These are phyloP conservation scores for Pantala flavescens DNA, from an alignment of 1,140 invertebrate genomes.

Conservation along the genomic window DNA sequence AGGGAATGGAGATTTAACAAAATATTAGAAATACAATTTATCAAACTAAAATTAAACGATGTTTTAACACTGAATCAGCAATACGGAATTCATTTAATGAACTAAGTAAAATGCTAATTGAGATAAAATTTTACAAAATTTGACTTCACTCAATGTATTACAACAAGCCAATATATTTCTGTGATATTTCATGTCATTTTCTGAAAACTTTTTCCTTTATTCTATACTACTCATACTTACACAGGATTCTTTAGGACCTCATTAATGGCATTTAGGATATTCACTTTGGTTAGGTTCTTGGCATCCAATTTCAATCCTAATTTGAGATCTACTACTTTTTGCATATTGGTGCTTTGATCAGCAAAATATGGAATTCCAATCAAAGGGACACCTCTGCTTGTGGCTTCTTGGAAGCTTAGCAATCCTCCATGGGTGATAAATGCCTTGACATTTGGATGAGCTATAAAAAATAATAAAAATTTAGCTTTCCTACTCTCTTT, in stretches of 20 bases:
- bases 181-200: no score
- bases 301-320: conserved; percentile 26
- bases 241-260: conserved; percentile 19
- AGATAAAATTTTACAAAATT: no score
- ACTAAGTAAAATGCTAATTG: no score
- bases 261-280: conserved; percentile 14
- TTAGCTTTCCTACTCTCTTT: background rate
- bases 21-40: background rate
- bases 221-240: conserved; percentile 11
- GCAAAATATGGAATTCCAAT: conserved; percentile 32
- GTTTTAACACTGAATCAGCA: no score
- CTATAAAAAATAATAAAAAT: conserved; percentile 17
- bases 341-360: conserved; percentile 33
- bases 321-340: conserved; percentile 22
- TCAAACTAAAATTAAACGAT: no score
- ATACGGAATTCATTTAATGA: no score
- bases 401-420: conserved; percentile 32
- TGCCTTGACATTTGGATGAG: conserved; percentile 28
- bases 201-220: no score
- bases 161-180: no score
- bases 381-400: conserved; percentile 33
- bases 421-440: conserved; percentile 38
- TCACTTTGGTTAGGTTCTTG: conserved; percentile 22
- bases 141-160: no score
- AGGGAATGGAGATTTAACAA: background rate